Evolutionary conservation across 2,888 invertebrate genomes (phyloP), one percentile per base, ranked within the genome.

Genomic region (Synergus itoensis): DNA sequence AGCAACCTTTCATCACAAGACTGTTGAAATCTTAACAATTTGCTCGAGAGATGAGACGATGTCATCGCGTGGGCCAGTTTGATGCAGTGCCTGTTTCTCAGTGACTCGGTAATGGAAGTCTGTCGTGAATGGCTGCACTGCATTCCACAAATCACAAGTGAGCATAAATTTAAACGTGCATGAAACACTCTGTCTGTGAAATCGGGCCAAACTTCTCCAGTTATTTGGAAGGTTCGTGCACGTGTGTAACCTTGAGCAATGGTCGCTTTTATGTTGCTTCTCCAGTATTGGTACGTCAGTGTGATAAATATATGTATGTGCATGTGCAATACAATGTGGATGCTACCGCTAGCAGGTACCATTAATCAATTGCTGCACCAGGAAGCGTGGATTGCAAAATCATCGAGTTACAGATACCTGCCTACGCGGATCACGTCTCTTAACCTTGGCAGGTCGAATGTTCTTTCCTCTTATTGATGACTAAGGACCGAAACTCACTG

Each of bases 281-380:
- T 28, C 53, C 12, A 60, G 21, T 60, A 12, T 28, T 12, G 12
- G 60, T 28, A 5, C 21, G 60, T 28, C 4, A 28, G 21, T 60
- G 21, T 28, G 5, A 18, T 28, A 60, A 11, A 60, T 60, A 28
- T 12, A 28, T 28, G 4, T 14, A 45, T 45, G 14, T 45, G 45
- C 14, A 12, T 57, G 75, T 57, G 5, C 36, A 40, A 40, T 73
- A 16, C 73, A 43, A 48, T 73, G 36, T 36, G 16, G 45, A 48
- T 41, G 80, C 77, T 80, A 79, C 81, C 77, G 77, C 80, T 78
- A 81, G 79, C 84, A 81, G 78, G 81, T 80, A 85, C 84, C 87
- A 89, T 89, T 88, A 89, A 89, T 89, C 89, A 89, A 88, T 87
- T 81, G 83, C 77, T 80, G 84, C 87, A 88, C 86, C 87, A 88